Evolutionary conservation across 2,888 invertebrate genomes (phyloP), one percentile per base, ranked within the genome.

Genomic region (Monochamus alternatus): DNA sequence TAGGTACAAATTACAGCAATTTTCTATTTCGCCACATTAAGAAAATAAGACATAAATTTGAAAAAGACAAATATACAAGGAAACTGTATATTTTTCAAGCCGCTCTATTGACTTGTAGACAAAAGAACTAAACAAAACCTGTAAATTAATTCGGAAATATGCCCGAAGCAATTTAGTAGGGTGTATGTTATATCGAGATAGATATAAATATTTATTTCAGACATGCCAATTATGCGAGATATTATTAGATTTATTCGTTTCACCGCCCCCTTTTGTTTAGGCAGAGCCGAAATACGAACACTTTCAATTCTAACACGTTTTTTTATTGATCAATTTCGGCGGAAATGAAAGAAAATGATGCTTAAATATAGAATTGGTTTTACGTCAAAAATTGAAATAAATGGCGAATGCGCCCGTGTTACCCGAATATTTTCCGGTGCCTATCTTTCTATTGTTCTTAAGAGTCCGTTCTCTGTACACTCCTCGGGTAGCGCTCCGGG

Each of bases 171-270:
- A 69, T 60, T 60, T 69, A 60, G 60, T 3, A 47, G 47, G 60
- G 30, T 60, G 31, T 47, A 44, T 60, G 60, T 69, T 69, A 69
- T 30, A 47, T 31, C 30, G 43, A 12, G n/a, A 47, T 59, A 5
- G n/a, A 47, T 59, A 38, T 59, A 69, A 69, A 69, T 60, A 69
- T 69, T 69, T 69, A 69, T 43, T 60, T 60, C 47, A 47, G 10
- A 1, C 8, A 9, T 60, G 68, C 69, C 69, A 69, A 69, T 69
- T 31, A 51, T 55, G n/a, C 2, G 32, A 66, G 9, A 38, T 66
- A 52, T 32, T 51, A 66, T 32, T 66, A 55, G 32, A 55, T 22
- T 14, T 66, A n/a, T 38, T 14, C 52, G 52, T 47, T 47, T 51
- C n/a, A 30, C 30, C 14, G 58, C 30, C 30, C 14, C 30, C 30